phyloP scores from a whole-genome alignment of 2,888 invertebrate genomes.

The Saturnia pavonia region DNA sequence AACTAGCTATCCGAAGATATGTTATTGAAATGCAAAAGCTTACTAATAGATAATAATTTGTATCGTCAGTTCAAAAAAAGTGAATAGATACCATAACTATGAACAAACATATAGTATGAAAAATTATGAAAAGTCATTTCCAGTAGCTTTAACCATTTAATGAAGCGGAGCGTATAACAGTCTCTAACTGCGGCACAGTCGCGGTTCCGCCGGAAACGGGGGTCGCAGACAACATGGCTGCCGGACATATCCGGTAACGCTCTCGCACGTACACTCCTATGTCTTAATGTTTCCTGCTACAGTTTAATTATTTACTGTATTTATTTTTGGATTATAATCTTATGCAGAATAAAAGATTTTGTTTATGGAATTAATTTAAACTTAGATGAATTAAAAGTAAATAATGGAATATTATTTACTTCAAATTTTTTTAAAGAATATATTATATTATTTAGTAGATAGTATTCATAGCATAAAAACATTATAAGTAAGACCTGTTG shows the following conservation, averaged over 20 bases:
- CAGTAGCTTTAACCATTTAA: neutral
- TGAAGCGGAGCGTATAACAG: conserved; percentile 10
- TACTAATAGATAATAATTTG: no score
- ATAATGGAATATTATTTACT: no score
- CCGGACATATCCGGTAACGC: conserved; percentile 53
- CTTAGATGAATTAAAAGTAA: neutral
- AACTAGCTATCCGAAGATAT: no score
- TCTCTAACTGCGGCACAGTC: conserved; percentile 30
- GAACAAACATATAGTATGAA: neutral
- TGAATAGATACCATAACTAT: neutral
- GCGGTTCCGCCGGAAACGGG: conserved; percentile 54
- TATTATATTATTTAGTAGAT: no score
- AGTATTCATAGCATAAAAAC: no score
- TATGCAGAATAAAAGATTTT: neutral
- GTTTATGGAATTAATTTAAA: neutral
- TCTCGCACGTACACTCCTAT: conserved; percentile 17
- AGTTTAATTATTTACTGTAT: conserved; percentile 10
- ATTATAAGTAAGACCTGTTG: no score
- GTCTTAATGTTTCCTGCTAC: conserved; percentile 12
- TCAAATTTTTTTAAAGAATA: no score
- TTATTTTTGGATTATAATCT: conserved; percentile 17
- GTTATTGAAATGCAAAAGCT: no score
- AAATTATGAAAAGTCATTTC: conserved; percentile 1
- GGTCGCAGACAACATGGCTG: conserved; percentile 63
- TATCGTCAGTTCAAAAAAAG: no score